A percentile compares a stretch with the other conserved stretches of the same genome.
phyloP scores from a whole-genome alignment of 2,797 vertebrate genomes.

The Falco novaeseelandiae region DNA sequence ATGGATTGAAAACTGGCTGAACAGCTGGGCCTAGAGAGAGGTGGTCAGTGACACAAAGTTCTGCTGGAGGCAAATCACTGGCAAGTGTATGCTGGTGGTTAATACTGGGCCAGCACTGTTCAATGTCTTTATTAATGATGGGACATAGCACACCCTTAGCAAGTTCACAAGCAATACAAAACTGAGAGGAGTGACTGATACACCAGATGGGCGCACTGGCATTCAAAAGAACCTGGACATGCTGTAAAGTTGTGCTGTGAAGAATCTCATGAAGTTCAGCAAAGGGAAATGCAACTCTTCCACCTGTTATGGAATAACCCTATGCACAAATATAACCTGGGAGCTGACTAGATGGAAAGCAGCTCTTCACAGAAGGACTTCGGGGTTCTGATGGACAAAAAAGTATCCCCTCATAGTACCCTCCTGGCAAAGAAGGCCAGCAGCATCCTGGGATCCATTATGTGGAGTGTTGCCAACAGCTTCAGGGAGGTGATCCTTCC shows the following conservation, averaged over 20 bases:
- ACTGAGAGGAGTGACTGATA: background rate
- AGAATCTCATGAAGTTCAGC: background rate
- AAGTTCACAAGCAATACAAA: background rate
- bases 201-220: background rate
- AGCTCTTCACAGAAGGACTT: background rate
- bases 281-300: background rate
- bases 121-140: background rate
- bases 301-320: background rate
- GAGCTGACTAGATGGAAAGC: background rate
- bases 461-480: background rate
- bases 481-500: background rate
- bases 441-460: background rate
- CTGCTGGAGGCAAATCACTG: background rate
- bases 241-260: background rate
- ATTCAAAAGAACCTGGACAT: background rate
- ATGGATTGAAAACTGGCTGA: background rate
- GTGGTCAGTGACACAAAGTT: background rate
- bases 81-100: background rate
- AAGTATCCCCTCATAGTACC: background rate
- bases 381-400: background rate
- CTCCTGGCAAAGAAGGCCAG: background rate
- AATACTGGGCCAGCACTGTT: background rate
- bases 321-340: background rate
- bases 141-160: background rate
- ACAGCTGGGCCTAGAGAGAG: background rate